Percentiles rank a stretch among this genome's conserved stretches.
phyloP scores from a whole-genome alignment of 2,888 invertebrate species.

The Stegophylla sp. region DNA sequence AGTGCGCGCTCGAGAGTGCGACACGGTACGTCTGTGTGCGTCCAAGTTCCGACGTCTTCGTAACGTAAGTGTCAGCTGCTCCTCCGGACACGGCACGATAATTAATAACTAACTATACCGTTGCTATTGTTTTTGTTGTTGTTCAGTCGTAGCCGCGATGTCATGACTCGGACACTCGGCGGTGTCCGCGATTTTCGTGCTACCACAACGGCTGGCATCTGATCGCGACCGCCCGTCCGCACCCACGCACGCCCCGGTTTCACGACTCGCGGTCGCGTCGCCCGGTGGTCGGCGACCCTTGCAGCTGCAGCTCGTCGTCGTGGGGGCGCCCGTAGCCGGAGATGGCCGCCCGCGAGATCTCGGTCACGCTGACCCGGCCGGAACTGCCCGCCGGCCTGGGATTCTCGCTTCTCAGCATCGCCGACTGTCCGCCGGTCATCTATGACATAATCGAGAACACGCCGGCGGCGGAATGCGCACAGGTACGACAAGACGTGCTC shows the following conservation, averaged over 20 bases:
- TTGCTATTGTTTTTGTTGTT: too few species aligned
- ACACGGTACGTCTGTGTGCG: neutral
- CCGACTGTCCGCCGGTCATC: slow-evolving; percentile 90
- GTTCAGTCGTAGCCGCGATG: too few species aligned
- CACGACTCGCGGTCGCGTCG: too few species aligned
- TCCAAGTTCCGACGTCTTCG: neutral
- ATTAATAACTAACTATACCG: too few species aligned
- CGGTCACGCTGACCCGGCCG: slow-evolving; percentile 86
- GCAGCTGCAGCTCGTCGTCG: neutral
- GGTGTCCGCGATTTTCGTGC: too few species aligned
- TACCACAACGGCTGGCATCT: too few species aligned
- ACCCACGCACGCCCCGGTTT: too few species aligned
- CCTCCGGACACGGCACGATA: too few species aligned
- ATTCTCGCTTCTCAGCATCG: slow-evolving; percentile 88
- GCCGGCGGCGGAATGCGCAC: slow-evolving; percentile 87
- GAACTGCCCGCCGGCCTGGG: slow-evolving; percentile 76
- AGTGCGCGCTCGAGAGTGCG: neutral
- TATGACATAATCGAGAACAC: slow-evolving; percentile 93
- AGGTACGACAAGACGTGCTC: too few species aligned
- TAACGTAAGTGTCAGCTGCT: too few species aligned
- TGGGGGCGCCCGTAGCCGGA: neutral
- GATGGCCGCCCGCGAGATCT: slow-evolving; percentile 84
- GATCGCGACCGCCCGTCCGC: too few species aligned
- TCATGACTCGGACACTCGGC: too few species aligned
- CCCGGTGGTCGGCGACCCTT: neutral